phyloP scores from a whole-genome alignment of 92 coral and sea anemone genomes.

The Epizoanthus illoricatus region DNA sequence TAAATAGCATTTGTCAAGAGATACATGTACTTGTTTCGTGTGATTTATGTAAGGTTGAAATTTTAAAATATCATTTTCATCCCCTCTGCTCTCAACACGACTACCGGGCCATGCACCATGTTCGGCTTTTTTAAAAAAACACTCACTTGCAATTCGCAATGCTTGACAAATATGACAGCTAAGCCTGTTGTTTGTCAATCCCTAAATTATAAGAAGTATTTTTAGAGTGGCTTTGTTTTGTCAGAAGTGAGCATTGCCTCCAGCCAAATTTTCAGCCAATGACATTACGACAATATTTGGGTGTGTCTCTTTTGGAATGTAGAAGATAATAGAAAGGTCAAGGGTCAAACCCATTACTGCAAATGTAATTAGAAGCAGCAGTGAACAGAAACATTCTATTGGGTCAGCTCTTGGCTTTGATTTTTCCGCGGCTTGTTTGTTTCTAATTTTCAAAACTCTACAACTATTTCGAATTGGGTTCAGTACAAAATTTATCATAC shows the following conservation, averaged over 20 bases:
- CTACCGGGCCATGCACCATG: neutral
- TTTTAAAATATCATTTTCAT: neutral
- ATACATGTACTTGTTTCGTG: no score
- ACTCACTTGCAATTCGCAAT: neutral
- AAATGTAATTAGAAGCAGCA: conserved; percentile 14
- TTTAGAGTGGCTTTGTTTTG: conserved; percentile 25
- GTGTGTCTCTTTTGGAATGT: conserved; percentile 35
- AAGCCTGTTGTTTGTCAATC: conserved; percentile 17
- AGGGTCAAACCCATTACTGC: conserved; percentile 10
- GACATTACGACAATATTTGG: neutral
- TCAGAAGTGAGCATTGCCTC: conserved; percentile 23
- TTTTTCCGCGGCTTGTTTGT: conserved; percentile 4
- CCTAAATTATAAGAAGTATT: conserved; percentile 17
- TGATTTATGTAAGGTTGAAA: no score
- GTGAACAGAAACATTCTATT: neutral
- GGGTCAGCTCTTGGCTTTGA: neutral
- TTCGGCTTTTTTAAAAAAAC: neutral
- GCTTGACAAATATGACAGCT: conserved; percentile 9
- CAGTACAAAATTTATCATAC: neutral
- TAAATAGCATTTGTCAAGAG: no score
- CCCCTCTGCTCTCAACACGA: neutral
- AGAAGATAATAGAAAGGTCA: conserved; percentile 13
- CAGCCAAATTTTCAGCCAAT: conserved; percentile 19
- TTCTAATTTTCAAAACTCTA: neutral
- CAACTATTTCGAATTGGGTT: neutral